Conservation (phyloP, 2,113 vertebrate species). For the Semnornis frantzii region DNA sequence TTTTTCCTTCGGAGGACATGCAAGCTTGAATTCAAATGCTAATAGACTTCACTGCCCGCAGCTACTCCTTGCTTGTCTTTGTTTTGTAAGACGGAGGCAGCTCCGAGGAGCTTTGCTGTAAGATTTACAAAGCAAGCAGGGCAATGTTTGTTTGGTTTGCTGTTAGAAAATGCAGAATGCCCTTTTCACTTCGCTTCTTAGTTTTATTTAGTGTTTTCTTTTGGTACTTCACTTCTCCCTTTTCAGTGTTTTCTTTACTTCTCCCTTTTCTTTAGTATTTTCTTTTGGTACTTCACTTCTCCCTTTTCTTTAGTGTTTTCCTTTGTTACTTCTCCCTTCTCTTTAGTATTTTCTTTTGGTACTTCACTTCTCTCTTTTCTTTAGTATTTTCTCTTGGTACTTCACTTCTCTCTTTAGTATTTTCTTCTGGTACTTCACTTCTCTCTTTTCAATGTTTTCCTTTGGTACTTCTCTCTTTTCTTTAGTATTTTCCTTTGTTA, state of each 20-base stretch:
- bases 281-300: background rate
- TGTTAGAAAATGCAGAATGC: background rate
- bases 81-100: slow-evolving; percentile 35
- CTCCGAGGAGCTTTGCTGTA: background rate
- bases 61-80: slow-evolving; percentile 35
- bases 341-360: background rate
- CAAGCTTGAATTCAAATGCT: slow-evolving; percentile 47
- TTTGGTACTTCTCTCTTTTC: too few species aligned
- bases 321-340: too few species aligned
- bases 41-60: slow-evolving; percentile 6
- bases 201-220: background rate
- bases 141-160: background rate
- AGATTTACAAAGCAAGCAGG: slow-evolving; percentile 7
- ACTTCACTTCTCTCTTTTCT: too few species aligned
- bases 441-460: too few species aligned
- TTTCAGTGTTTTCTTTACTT: background rate
- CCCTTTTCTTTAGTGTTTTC: background rate
- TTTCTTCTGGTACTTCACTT: too few species aligned
- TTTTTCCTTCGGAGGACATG: background rate
- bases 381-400: too few species aligned
- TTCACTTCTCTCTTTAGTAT: too few species aligned
- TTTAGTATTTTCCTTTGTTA: too few species aligned
- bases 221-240: too few species aligned
- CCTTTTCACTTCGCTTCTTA: background rate
- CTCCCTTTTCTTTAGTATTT: background rate